Evolutionary conservation across 2,113 vertebrate species (phyloP).

Genomic region (Anguilla japonica): DNA sequence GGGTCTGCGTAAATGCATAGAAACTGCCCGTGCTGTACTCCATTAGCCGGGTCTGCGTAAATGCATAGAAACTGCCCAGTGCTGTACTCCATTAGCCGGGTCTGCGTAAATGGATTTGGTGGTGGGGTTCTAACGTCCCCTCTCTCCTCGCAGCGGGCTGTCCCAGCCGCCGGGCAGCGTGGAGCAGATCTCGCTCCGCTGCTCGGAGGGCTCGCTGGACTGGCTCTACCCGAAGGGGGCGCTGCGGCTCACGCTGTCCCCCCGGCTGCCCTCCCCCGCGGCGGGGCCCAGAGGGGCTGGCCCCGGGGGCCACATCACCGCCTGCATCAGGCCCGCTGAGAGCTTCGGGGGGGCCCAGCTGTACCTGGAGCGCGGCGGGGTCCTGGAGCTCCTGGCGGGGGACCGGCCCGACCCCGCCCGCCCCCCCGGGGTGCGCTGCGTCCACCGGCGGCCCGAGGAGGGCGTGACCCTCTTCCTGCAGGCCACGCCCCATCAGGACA

Average conservation of each 20-base stretch:
- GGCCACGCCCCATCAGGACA: slow-evolving; percentile 85
- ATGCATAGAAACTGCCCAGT: too few relatives aligned
- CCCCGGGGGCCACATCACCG: slow-evolving; percentile 63
- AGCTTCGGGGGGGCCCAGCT: slow-evolving; percentile 86
- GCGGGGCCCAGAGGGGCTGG: slow-evolving; percentile 52
- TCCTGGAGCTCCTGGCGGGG: slow-evolving; percentile 80
- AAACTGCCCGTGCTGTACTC: too few relatives aligned
- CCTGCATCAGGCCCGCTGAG: slow-evolving; percentile 78
- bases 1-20: too few relatives aligned
- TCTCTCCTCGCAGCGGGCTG: slow-evolving; percentile 72
- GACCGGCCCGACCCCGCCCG: slow-evolving; percentile 62
- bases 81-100: too few relatives aligned
- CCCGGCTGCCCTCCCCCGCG: slow-evolving; percentile 69
- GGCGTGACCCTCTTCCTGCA: slow-evolving; percentile 85
- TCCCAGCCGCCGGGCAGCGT: slow-evolving; percentile 84
- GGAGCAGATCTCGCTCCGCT: slow-evolving; percentile 85
- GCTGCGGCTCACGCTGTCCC: slow-evolving; percentile 80
- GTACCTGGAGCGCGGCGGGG: slow-evolving; percentile 81
- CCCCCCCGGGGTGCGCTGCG: slow-evolving; percentile 74
- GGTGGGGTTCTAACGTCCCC: too few relatives aligned
- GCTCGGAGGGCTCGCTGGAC: slow-evolving; percentile 82
- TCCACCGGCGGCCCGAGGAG: slow-evolving; percentile 78
- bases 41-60: too few relatives aligned
- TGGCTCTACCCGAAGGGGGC: slow-evolving; percentile 89
- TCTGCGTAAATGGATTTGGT: too few relatives aligned